Evolutionary conservation across 2,797 vertebrate genomes (phyloP), one percentile per base, ranked within the genome.

Genomic region (Clarias fuscus): DNA sequence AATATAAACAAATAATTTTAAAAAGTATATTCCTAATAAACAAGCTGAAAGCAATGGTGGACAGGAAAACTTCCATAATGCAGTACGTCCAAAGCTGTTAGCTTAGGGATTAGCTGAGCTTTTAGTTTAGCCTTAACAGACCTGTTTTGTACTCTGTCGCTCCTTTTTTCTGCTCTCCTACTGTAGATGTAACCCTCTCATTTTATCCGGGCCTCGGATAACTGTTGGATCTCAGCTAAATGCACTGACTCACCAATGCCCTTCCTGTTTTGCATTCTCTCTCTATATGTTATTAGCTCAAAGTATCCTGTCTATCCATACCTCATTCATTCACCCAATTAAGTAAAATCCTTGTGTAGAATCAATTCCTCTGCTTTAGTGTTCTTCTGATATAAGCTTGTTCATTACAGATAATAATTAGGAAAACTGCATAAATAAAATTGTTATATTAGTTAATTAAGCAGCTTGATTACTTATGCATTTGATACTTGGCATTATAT

Each of bases 361-460:
- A 5, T 27, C n/a, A 13, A 43, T 40, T 72, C 13, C 43, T 17
- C 43, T 53, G 37, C 37, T 72, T 72, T 43, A 72, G 20, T 72
- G 37, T 43, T 24, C 37, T 24, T 72, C 70, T 72, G 37, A 43
- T 72, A 70, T 40, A 71, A 22, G 68, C 8, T 71, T 6, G 4
- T 5, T 24, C 37, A 22, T 71, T 71, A n/a, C 20, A 53, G 22
- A 53, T 53, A 27, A n/a, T 75, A 75, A 17, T 48, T 48, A 24
- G n/a, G 22, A 73, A 73, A 48, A 48, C 5, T 14, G 24, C 48
- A 48, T n/a, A n/a, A 71, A 48, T 73, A 73, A n/a, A 48, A n/a
- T 48, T n/a, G 14, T 24, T 48, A 48, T 73, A 73, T 13, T 73
- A 72, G 20, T 40, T 72, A 75, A 75, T 76, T 76, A 76, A 76